Evolutionary conservation across 2,797 vertebrate genomes (phyloP), one percentile per base, ranked within the genome.

Genomic region (Falco novaeseelandiae): DNA sequence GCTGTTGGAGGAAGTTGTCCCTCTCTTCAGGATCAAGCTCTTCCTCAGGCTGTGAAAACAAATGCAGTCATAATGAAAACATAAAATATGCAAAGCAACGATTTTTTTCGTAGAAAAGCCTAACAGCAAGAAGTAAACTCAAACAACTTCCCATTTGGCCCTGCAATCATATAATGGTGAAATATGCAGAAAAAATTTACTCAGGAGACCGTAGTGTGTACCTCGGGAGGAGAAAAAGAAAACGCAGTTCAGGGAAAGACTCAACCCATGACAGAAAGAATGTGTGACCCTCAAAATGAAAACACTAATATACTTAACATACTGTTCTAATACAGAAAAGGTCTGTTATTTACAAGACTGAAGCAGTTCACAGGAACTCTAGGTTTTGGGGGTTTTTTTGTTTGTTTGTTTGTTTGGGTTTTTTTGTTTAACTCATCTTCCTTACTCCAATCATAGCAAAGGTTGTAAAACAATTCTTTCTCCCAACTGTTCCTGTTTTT

Each of bases 1-100:
- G 99, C 98, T 99, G 99, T 98, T 99, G 99, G 96, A 99, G 98
- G 98, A 99, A 99, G 97, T 98, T 98, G 97, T 99, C 99, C 96
- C 99, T 99, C 98, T 99, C 99, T 97, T 99, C 99, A 80, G 99
- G 99, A 98, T 99, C 99, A 38, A 97, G 98, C 96, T 99, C 99
- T 97, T 99, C 99, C 96, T 99, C 99, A 51, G 99, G 99, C 99
- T 99, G 96, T 34, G 63, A 96, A 95, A 97, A 97, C 48, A 96
- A 83, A 96, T 3, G 38, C 40, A 72, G 61, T 34, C 46, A 72
- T 32, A 79, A 88, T 84, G 58, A 93, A 83, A 95, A 91, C 51
- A 87, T 42, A 12, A 88, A 66, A 94, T 26, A 95, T 17, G 36
- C 52, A 55, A 76, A 91, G 18, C 36, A 69, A 80, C 13, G 5